A percentile compares a stretch with the other conserved stretches of the same genome.
These are phyloP conservation scores for Corbicula japonica DNA, from an alignment of 2,888 invertebrate species.

Conservation along the genomic window DNA sequence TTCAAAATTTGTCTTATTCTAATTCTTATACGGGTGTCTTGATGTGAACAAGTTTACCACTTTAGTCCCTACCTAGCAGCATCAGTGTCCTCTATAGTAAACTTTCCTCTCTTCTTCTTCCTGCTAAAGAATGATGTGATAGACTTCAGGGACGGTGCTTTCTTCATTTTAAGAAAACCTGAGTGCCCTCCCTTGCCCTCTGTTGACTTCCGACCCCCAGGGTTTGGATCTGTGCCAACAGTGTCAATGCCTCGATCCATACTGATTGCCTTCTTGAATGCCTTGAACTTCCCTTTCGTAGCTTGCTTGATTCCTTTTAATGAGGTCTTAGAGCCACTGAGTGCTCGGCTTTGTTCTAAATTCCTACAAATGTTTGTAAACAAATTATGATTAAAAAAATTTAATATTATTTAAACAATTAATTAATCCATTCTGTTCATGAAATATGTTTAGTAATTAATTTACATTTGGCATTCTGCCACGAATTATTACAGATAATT, in stretches of 20 bases:
- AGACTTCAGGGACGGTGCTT: conserved; percentile 70
- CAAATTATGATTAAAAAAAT: no score
- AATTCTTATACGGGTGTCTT: no score
- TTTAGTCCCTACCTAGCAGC: conserved; percentile 44
- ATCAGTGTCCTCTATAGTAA: conserved; percentile 51
- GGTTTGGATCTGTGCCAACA: conserved; percentile 45
- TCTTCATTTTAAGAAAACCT: conserved; percentile 63
- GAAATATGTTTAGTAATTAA: no score
- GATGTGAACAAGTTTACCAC: no score
- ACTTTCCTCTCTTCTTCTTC: conserved; percentile 63
- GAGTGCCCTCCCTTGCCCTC: conserved; percentile 42
- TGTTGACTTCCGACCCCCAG: conserved; percentile 36
- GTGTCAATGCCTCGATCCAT: conserved; percentile 74
- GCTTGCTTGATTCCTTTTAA: conserved; percentile 66
- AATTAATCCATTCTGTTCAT: no score
- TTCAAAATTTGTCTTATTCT: no score
- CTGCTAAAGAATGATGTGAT: conserved; percentile 66
- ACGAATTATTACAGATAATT: no score
- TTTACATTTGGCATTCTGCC: no score
- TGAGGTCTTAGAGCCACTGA: conserved; percentile 68
- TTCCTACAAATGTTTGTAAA: no score
- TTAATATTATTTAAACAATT: no score
- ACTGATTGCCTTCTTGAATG: conserved; percentile 75
- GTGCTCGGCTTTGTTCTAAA: conserved; percentile 59
- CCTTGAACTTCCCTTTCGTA: conserved; percentile 69